A percentile compares a stretch with the other conserved stretches of the same genome.
These are phyloP conservation scores for Herpailurus yagouaroundi DNA, from an alignment of 2,113 vertebrate genomes.

Conservation along the genomic window DNA sequence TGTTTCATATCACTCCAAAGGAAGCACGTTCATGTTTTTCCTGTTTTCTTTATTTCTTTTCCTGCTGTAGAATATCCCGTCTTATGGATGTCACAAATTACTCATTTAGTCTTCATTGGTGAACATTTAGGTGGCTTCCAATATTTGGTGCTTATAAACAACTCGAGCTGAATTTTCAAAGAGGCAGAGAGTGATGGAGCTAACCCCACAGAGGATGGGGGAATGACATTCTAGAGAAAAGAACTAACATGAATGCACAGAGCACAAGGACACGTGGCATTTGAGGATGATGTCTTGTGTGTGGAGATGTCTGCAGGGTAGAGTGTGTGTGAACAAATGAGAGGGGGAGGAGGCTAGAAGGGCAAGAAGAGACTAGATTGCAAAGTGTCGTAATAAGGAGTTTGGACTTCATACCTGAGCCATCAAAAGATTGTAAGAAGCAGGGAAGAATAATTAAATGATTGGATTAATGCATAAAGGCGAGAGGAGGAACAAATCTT, in stretches of 20 bases:
- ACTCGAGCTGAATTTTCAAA: not conserved
- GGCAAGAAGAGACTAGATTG: not conserved
- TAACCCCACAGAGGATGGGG: not conserved
- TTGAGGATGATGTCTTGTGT: not conserved
- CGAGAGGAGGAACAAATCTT: not conserved
- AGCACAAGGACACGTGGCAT: not conserved
- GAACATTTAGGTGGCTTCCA: not conserved
- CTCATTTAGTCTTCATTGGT: not conserved
- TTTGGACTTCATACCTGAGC: not conserved
- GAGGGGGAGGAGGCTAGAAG: not conserved
- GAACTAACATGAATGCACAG: rapidly evolving
- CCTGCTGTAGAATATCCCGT: not conserved
- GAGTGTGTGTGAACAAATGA: not conserved
- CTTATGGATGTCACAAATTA: not conserved
- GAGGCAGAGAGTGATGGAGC: not conserved
- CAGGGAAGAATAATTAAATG: not conserved
- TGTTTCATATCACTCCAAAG: not conserved
- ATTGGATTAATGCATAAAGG: not conserved
- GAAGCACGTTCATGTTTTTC: not conserved
- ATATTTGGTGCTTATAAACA: not conserved
- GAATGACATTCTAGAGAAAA: not conserved
- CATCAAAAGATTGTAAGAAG: not conserved
- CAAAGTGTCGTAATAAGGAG: not conserved
- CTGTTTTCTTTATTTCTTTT: not conserved
- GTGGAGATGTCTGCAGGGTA: not conserved